A percentile compares a stretch with the other conserved stretches of the same genome.
These are phyloP conservation scores for Trematomus bernacchii DNA, from an alignment of 2,797 vertebrate species.

Conservation along the genomic window DNA sequence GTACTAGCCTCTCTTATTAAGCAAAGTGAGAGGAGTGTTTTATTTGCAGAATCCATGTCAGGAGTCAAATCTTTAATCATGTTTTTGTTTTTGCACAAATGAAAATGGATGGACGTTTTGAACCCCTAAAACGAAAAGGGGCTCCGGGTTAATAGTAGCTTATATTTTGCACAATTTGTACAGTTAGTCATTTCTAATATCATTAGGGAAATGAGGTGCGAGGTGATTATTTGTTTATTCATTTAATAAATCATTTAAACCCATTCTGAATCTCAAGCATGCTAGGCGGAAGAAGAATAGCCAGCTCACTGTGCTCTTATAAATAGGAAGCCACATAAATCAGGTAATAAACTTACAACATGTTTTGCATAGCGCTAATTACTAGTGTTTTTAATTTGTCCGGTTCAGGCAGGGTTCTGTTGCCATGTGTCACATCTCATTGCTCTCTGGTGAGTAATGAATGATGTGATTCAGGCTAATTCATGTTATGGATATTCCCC, in stretches of 20 bases:
- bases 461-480: slow-evolving; percentile 80
- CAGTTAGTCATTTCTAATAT: slow-evolving; percentile 89
- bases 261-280: slow-evolving; percentile 83
- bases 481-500: slow-evolving; percentile 79
- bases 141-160: slow-evolving; percentile 86
- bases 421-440: slow-evolving; percentile 84
- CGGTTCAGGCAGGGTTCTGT: slow-evolving; percentile 80
- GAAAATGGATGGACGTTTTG: slow-evolving; percentile 84
- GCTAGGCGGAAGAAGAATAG: slow-evolving; percentile 82
- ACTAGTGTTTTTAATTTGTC: slow-evolving; percentile 88
- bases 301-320: slow-evolving; percentile 80
- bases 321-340: slow-evolving; percentile 87
- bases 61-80: slow-evolving; percentile 85
- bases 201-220: slow-evolving; percentile 88
- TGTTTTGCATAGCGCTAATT: slow-evolving; percentile 89
- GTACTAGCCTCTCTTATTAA: slow-evolving; percentile 75
- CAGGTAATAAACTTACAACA: slow-evolving; percentile 87
- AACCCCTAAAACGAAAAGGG: slow-evolving; percentile 82
- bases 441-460: slow-evolving; percentile 84
- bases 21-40: slow-evolving; percentile 72
- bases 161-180: slow-evolving; percentile 86
- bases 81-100: slow-evolving; percentile 86
- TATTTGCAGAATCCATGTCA: slow-evolving; percentile 85
- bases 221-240: slow-evolving; percentile 88
- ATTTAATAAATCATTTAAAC: slow-evolving; percentile 89